Percentiles rank a stretch among this genome's conserved stretches.
These are phyloP conservation scores for Sebastes iracundus DNA, from an alignment of 2,797 vertebrate species.

Conservation along the genomic window DNA sequence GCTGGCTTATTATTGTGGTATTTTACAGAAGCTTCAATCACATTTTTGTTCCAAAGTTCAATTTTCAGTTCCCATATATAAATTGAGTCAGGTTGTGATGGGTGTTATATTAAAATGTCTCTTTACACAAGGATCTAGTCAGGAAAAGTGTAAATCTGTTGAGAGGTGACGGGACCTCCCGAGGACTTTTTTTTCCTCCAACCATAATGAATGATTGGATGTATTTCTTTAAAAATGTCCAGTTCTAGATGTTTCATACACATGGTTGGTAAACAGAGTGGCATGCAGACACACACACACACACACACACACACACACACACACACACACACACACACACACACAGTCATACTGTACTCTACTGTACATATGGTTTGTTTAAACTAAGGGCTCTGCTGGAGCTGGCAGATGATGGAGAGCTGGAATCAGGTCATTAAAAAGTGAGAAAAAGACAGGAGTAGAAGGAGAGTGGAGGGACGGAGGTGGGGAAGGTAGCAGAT, in stretches of 20 bases:
- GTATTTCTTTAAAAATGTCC: conserved; percentile 1
- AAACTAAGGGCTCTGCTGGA: conserved; percentile 10
- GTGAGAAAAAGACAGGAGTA: conserved; percentile 4
- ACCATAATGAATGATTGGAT: neutral
- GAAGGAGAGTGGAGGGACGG: neutral
- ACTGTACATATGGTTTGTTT: conserved; percentile 40
- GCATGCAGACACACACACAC: neutral
- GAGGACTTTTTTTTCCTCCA: neutral
- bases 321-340: neutral
- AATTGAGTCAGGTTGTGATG: neutral
- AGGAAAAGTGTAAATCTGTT: neutral
- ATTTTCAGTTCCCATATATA: neutral
- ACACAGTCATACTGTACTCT: conserved; percentile 17
- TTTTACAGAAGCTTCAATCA: neutral
- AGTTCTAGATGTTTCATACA: neutral
- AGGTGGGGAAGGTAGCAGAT: neutral
- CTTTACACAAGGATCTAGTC: neutral
- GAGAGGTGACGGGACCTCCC: neutral
- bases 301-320: conserved; percentile 4
- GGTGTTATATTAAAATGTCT: neutral
- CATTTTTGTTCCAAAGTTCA: neutral
- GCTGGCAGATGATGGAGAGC: conserved; percentile 25
- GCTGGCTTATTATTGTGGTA: neutral
- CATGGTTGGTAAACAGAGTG: conserved; percentile 11
- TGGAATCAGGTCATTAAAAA: conserved; percentile 31